Conservation (phyloP, 1,140 invertebrate species). For the Neodiprion fabricii region DNA sequence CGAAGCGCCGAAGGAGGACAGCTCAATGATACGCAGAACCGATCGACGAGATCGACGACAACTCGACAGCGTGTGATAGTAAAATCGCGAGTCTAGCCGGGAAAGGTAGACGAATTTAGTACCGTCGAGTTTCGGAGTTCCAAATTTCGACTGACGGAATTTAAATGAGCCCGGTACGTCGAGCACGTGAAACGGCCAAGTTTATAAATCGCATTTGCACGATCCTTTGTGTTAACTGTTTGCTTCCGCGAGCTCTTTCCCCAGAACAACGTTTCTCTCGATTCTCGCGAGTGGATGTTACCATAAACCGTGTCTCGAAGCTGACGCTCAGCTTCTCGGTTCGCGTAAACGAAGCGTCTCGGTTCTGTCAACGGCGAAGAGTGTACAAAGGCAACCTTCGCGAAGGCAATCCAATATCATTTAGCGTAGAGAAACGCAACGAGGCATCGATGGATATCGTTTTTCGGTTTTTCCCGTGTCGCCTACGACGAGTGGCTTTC, state of each 20-base stretch:
- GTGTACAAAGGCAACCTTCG: neutral
- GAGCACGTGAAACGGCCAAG: neutral
- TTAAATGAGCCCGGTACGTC: neutral
- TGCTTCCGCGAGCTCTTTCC: neutral
- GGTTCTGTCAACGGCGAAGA: neutral
- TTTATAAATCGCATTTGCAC: neutral
- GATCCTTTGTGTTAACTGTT: neutral
- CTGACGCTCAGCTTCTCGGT: neutral
- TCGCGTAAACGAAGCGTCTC: neutral
- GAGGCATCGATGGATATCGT: no score
- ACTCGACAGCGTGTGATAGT: neutral
- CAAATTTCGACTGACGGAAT: neutral
- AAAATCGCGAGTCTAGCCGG: neutral
- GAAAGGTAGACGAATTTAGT: neutral
- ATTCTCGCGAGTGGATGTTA: neutral
- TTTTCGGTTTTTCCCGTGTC: no score
- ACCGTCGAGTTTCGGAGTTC: neutral
- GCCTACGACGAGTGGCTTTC: no score
- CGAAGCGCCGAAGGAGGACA: neutral
- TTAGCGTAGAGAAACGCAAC: no score
- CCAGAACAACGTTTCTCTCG: neutral
- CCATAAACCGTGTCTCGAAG: neutral
- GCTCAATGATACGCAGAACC: neutral
- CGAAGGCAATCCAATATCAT: no score
- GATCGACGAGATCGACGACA: neutral